phyloP scores from a whole-genome alignment of 1,140 invertebrate genomes.

The Cylas formicarius region DNA sequence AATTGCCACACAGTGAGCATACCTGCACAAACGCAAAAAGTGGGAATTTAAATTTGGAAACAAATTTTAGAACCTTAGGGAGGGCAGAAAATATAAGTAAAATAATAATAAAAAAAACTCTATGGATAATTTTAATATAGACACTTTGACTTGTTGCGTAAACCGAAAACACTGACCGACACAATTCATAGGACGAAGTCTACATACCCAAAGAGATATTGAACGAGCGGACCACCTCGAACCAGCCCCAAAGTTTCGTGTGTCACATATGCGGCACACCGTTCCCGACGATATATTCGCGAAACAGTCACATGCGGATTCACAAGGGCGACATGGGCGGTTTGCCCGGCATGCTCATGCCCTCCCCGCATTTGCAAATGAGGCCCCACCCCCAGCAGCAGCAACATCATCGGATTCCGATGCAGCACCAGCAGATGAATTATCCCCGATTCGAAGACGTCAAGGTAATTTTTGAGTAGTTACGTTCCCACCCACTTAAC shows the following conservation, averaged over 20 bases:
- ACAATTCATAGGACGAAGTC: slow-evolving; percentile 18
- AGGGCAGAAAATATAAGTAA: too few species aligned
- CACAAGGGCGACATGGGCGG: slow-evolving; percentile 31
- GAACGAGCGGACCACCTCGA: slow-evolving; percentile 17
- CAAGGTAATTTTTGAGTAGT: slow-evolving; percentile 9
- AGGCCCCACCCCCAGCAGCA: slow-evolving; percentile 4
- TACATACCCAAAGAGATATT: slow-evolving; percentile 21
- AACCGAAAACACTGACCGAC: too few species aligned
- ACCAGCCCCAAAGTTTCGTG: slow-evolving; percentile 25
- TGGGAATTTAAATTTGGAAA: too few species aligned
- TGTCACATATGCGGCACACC: slow-evolving; percentile 37
- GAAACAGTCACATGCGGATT: slow-evolving; percentile 41
- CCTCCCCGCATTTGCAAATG: slow-evolving; percentile 12
- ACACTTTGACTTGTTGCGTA: neutral
- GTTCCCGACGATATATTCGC: slow-evolving; percentile 37
- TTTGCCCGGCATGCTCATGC: neutral
- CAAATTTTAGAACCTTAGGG: too few species aligned
- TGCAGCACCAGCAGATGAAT: slow-evolving; percentile 13
- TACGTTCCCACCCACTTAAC: too few species aligned
- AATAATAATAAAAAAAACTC: too few species aligned
- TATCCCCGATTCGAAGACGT: slow-evolving; percentile 17
- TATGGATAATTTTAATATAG: neutral
- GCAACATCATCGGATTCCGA: slow-evolving; percentile 1
- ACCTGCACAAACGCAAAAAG: too few species aligned
- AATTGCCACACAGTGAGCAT: too few species aligned